Percentiles rank a stretch among this genome's conserved stretches.
Conservation (phyloP, 2,888 invertebrate species). For the Agapetus fuscipes region DNA sequence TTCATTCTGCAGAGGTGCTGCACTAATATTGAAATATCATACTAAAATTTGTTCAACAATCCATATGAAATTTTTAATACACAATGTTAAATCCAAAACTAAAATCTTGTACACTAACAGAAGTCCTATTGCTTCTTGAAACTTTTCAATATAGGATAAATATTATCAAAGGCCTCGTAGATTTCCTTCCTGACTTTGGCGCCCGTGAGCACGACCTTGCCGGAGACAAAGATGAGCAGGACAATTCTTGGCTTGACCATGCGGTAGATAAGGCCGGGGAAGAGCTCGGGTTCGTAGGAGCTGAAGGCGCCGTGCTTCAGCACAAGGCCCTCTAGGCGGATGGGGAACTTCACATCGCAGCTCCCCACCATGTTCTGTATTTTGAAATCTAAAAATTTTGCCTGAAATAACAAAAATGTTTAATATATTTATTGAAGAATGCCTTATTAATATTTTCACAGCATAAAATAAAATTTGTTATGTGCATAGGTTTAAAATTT, state of each 20-base stretch:
- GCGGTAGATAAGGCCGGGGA: conserved; percentile 96
- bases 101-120: too few relatives aligned
- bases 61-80: too few relatives aligned
- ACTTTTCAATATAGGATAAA: conserved; percentile 92
- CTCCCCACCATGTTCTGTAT: conserved; percentile 75
- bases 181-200: conserved; percentile 91
- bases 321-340: conserved; percentile 63
- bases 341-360: conserved; percentile 69
- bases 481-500: not conserved
- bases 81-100: too few relatives aligned
- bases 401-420: conserved; percentile 44
- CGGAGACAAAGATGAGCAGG: conserved; percentile 95
- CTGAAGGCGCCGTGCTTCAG: conserved; percentile 68
- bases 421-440: not conserved
- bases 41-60: too few relatives aligned
- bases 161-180: conserved; percentile 92
- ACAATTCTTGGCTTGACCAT: conserved; percentile 98
- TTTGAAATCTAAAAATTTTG: conserved; percentile 73
- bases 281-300: conserved; percentile 95
- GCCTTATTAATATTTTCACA: not conserved
- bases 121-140: conserved; percentile 87
- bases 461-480: not conserved
- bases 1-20: too few relatives aligned
- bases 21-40: too few relatives aligned
- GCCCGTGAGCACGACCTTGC: conserved; percentile 96